Evolutionary conservation across 2,888 invertebrate species (phyloP), one percentile per base, ranked within the genome.

Genomic region (Kryphioiulus occultus): DNA sequence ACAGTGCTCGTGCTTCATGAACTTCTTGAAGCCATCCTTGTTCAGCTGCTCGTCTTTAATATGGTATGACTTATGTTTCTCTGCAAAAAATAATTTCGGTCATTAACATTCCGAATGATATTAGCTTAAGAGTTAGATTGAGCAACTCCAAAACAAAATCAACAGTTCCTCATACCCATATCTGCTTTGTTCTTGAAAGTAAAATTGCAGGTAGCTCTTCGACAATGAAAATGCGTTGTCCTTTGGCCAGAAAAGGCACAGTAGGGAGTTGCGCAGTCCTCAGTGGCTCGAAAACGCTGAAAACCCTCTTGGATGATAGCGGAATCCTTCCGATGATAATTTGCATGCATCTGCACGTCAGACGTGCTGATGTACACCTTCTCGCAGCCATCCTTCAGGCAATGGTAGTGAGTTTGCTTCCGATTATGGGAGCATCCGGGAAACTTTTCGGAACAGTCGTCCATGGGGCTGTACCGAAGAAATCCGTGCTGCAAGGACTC

Each of bases 131-230:
- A 84, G 10, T 26, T 68, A 68, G n/a, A 3, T 22, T 68, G n/a
- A 68, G 68, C 26, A 22, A 26, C 5, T 68, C 26, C 3, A 68
- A 22, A 68, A 7, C 32, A 0, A 32, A 32, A 30, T 39, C 32
- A 15, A 32, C 10, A 32, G 32, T 19, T 0, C 7, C 32, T 1
- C 95, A 94, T 93, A 99, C 98, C 99, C 98, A 99, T 99, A 93
- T 99, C 99, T 90, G 98, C 98, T 92, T 99, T 99, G 92, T 99
- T 99, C 93, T 99, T 99, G 93, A 99, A 99, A 0, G 98, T 99
- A 91, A 96, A 98, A 90, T 96, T 95, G 92, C 99, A 99, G 17
- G 96, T 96, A 87, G 95, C 93, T 90, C 99, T 93, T 89, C 98
- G 93, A 92, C 99, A 99, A 92, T 99, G 99, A 93, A 99, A 99